A percentile compares a stretch with the other conserved stretches of the same genome.
Evolutionary conservation across 2,113 vertebrate species (phyloP).

Genomic region (Hippocampus comes): DNA sequence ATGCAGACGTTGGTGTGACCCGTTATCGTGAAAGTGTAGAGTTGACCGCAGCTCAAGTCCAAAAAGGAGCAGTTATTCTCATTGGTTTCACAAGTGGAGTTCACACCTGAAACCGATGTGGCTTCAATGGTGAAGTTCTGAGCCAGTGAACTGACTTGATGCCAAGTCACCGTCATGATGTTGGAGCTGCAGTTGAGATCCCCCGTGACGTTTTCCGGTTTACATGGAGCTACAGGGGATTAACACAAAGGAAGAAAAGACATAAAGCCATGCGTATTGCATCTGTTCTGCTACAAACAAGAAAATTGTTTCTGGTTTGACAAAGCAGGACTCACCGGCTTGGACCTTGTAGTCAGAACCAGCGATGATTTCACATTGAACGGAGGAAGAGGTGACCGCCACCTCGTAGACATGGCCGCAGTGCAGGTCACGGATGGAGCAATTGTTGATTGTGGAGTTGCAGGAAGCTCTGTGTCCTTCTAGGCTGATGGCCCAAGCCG

Average conservation of each 20-base stretch:
- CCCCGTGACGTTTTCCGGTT: conserved; percentile 39
- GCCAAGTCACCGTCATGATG: conserved; percentile 49
- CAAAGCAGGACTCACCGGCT: conserved; percentile 46
- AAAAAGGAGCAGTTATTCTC: conserved; percentile 51
- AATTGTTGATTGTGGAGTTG: conserved; percentile 48
- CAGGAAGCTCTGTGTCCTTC: conserved; percentile 51
- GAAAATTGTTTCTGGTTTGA: background rate
- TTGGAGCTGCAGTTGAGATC: conserved; percentile 57
- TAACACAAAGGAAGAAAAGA: background rate
- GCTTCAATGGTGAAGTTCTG: conserved; percentile 58
- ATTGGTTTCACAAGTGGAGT: conserved; percentile 44
- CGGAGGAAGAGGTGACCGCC: conserved; percentile 51
- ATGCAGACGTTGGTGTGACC: conserved; percentile 57
- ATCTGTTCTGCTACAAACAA: background rate
- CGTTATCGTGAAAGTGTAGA: conserved; percentile 60
- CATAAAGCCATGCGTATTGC: background rate
- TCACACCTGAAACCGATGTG: conserved; percentile 34
- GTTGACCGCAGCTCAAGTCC: conserved; percentile 60
- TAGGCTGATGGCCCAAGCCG: conserved; percentile 52
- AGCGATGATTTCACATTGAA: conserved; percentile 38
- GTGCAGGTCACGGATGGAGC: conserved; percentile 47
- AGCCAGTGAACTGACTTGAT: conserved; percentile 1
- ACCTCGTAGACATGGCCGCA: conserved; percentile 58
- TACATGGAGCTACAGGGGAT: conserved; percentile 52
- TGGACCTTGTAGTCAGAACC: conserved; percentile 60